Evolutionary conservation across 2,797 vertebrate species (phyloP).

Genomic region (Luscinia luscinia): DNA sequence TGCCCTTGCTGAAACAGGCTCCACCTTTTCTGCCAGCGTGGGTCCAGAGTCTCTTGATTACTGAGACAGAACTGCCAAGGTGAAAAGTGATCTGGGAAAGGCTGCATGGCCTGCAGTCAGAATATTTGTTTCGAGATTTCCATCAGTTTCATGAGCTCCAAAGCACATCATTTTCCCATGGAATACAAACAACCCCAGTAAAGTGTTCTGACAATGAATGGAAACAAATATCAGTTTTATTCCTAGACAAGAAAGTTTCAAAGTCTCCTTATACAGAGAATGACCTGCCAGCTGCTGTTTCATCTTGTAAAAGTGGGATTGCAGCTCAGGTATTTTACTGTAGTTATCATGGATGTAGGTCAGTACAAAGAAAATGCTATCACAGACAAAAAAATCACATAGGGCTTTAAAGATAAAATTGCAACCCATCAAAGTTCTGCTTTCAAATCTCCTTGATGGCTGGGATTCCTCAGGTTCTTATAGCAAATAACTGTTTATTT

Average conservation of each 20-base stretch:
- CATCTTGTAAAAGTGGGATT: neutral
- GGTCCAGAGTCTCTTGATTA: neutral
- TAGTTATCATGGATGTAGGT: neutral
- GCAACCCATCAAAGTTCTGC: neutral
- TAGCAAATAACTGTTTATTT: neutral
- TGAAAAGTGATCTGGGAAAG: neutral
- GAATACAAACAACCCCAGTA: neutral
- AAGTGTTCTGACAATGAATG: neutral
- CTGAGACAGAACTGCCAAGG: neutral
- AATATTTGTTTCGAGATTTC: neutral
- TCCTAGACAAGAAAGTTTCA: neutral
- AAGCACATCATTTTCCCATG: neutral
- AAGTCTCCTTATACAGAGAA: neutral
- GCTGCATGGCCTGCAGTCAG: neutral
- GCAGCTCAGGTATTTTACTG: neutral
- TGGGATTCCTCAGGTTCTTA: neutral
- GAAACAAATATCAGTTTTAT: neutral
- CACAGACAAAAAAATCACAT: neutral
- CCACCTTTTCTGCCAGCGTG: neutral
- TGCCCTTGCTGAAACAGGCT: neutral
- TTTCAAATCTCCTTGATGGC: neutral
- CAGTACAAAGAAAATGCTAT: neutral
- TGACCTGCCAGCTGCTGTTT: neutral
- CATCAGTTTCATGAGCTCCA: neutral
- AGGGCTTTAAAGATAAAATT: neutral